Evolutionary conservation across 2,888 invertebrate genomes (phyloP).

Genomic region (Rhimphoctona megacephalus): DNA sequence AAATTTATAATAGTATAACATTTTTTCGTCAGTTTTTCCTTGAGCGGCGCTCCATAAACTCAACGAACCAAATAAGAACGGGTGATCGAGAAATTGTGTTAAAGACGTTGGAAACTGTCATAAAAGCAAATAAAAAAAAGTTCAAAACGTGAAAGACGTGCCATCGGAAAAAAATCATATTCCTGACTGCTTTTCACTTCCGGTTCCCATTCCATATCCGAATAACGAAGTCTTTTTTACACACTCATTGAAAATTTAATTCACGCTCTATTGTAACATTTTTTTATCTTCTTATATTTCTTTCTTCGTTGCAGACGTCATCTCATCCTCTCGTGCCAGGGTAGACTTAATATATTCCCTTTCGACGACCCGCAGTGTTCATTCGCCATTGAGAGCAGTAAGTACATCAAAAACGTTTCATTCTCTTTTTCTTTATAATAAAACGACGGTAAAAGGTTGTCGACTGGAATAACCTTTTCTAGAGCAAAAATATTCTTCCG

Average conservation of each 20-base stretch:
- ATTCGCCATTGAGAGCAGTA: conserved; percentile 98
- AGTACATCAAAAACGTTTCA: conserved; percentile 86
- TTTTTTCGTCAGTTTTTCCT: not conserved
- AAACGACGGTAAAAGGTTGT: not conserved
- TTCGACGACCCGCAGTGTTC: conserved; percentile 98
- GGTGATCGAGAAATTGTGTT: conserved; percentile 24
- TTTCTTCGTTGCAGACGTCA: conserved; percentile 89
- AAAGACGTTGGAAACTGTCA: conserved; percentile 33
- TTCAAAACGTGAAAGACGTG: conserved; percentile 37
- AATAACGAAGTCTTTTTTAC: conserved; percentile 7
- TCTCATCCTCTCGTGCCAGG: conserved; percentile 96
- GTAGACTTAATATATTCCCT: conserved; percentile 97
- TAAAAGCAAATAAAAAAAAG: conserved; percentile 10
- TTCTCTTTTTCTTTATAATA: not conserved
- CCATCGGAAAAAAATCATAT: conserved; percentile 29
- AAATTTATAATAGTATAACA: not conserved
- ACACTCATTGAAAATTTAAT: conserved; percentile 28
- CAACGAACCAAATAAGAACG: conserved; percentile 1
- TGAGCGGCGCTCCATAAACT: not conserved
- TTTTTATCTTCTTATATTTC: conserved; percentile 29
- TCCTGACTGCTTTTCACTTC: conserved; percentile 17
- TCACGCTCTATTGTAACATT: conserved; percentile 38
- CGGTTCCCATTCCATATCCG: not conserved
- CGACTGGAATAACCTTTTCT: not conserved
- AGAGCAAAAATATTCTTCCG: not conserved